phyloP scores from a whole-genome alignment of 2,888 invertebrate genomes.

The Altica lythri region DNA sequence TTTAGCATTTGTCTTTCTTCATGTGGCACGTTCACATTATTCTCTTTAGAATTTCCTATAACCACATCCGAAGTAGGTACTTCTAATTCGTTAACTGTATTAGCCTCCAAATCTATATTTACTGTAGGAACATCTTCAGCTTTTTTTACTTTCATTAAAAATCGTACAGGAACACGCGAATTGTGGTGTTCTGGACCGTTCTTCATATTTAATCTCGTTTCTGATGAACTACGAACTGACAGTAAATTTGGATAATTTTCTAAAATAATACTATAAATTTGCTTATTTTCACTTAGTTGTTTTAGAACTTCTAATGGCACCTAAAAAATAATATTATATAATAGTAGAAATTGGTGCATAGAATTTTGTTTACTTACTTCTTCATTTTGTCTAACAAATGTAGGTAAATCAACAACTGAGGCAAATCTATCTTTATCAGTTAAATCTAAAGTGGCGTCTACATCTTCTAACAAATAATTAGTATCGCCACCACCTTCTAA shows the following conservation, averaged over 20 bases:
- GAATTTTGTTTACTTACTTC: constrained; percentile 67
- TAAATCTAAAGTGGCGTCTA: constrained; percentile 24
- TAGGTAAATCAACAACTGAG: constrained; percentile 76
- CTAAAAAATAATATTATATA: constrained; percentile 51
- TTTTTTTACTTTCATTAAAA: constrained; percentile 66
- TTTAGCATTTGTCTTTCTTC: constrained; percentile 37
- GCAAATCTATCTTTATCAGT: constrained; percentile 60
- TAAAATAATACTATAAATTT: constrained; percentile 70
- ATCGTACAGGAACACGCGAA: constrained; percentile 61
- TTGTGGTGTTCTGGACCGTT: constrained; percentile 55
- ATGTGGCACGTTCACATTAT: no score
- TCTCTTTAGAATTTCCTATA: no score
- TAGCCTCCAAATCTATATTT: no score
- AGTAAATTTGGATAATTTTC: constrained; percentile 74
- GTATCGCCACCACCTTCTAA: constrained; percentile 72
- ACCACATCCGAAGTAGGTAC: no score
- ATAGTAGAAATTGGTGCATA: not conserved
- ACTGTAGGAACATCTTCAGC: no score
- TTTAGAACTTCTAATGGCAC: constrained; percentile 68
- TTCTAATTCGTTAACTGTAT: no score
- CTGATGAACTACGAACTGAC: constrained; percentile 67
- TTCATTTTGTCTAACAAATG: constrained; percentile 71
- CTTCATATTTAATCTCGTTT: constrained; percentile 61
- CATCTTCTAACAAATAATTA: constrained; percentile 63
- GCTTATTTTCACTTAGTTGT: constrained; percentile 65